Evolutionary conservation across 2,113 vertebrate genomes (phyloP), one percentile per base, ranked within the genome.

Genomic region (Tricholaema leucomelas): DNA sequence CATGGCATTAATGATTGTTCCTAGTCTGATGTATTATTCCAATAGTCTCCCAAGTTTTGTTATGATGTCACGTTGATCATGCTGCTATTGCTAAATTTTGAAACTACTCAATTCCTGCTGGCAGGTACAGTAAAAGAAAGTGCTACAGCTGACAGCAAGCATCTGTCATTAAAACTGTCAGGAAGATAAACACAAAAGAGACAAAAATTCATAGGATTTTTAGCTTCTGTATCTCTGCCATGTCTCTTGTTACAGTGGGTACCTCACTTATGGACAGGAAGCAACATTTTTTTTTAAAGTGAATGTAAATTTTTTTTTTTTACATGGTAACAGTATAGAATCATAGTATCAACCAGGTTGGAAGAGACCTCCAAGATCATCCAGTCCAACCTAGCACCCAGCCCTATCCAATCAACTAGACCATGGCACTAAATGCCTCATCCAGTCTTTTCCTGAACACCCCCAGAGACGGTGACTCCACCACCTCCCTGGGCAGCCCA

Each of bases 151-250:
- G 87, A 85, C 86, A 91, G 36, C 66, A 79, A 55, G 78, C 65
- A 25, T 81, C 92, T 94, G 91, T 89, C 94, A 88, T 85, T 87
- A 91, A 91, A 94, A 84, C 66, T 79, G 46, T 78, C 92, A 95
- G 77, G 44, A 94, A 93, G 84, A 46, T 81, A 94, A 95, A 92
- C 28, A 92, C 21, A 86, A 85, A 81, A 64, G 8, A 46, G 93
- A 65, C 10, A 96, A 85, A 89, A 92, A 74, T 46, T 21, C 35
- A 30, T 44, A 83, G 79, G 74, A 60, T 63, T 85, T 78, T 71
- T 55, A 77, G 20, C 33, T 63, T 79, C 78, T 88, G 20, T 27
- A 48, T 46, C 10, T 15, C 31, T 74, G 23, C 25, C 50, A 6
- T 33, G 40, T 52, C 44, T 92, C 2, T 81, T 65, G 4, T 30